phyloP scores from a whole-genome alignment of 2,797 vertebrate species.

The Corythornis leucogaster region DNA sequence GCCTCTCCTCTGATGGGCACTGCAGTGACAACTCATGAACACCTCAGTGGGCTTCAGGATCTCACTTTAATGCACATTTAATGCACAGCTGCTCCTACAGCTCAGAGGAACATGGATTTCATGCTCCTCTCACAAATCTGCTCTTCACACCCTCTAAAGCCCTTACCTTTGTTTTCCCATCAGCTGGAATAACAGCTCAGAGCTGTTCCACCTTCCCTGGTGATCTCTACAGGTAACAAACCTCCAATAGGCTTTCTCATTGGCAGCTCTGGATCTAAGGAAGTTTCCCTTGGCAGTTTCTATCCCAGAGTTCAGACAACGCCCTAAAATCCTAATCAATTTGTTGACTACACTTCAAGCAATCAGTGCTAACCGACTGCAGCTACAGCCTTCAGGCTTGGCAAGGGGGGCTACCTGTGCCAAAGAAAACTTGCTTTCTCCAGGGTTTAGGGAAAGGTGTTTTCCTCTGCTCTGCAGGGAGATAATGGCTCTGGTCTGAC shows the following conservation, averaged over 20 bases:
- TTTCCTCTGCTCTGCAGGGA: conserved; percentile 1
- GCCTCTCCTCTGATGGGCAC: background rate
- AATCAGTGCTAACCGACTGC: background rate
- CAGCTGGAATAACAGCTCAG: conserved; percentile 1
- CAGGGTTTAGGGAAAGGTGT: conserved; percentile 6
- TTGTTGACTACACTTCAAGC: background rate
- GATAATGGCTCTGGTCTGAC: background rate
- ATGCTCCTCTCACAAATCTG: background rate
- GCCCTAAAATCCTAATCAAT: background rate
- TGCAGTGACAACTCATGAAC: background rate
- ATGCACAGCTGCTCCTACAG: background rate
- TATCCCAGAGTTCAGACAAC: background rate
- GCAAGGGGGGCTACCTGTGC: background rate
- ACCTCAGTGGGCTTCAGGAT: background rate
- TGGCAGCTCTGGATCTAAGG: background rate
- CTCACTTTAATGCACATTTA: background rate
- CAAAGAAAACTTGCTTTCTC: conserved; percentile 10
- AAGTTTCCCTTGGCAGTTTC: background rate
- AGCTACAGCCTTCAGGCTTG: conserved; percentile 4
- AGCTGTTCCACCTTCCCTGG: conserved; percentile 1
- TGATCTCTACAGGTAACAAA: conserved; percentile 18
- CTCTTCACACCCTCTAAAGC: background rate
- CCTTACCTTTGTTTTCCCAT: background rate
- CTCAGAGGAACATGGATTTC: background rate
- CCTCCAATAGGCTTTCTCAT: background rate